Evolutionary conservation across 1,140 invertebrate species (phyloP), one percentile per base, ranked within the genome.

Genomic region (Drosophila tani): DNA sequence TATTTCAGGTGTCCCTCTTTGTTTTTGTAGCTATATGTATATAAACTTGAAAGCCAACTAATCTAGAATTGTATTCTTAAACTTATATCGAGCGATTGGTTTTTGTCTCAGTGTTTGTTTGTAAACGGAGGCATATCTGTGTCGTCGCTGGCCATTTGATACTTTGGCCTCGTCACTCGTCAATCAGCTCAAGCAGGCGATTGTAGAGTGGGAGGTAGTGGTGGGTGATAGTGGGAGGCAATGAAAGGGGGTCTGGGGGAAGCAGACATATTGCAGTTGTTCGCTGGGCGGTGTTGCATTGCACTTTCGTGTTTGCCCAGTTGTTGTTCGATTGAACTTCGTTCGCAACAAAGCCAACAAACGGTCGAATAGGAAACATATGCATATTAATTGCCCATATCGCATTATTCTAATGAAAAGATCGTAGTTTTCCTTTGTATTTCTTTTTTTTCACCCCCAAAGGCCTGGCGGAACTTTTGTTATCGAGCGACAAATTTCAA

Each of bases 371-470:
- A 59, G 56, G 64, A 87, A 88, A 84, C 84, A 88, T 78, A 84
- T 88, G 84, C 81, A 88, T 88, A 88, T 88, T 88, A 88, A 88
- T 88, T 88, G 74, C 81, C 82, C 57, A 78, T 77, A 67, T 63
- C 63, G 53, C 63, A 69, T 63, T 65, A 79, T 86, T 87, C 85
- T 78, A 84, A 81, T 81, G 82, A 85, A 84, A 60, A 65, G 66
- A 73, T 67, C 60, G 27, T 40, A 38, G 62, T 64, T 60, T 35
- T 47, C 38, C 32, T 63, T 50, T 68, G 69, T 71, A 55, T 17
- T 21, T 29, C 7, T 29, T 29, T 29, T 8, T 14, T 35, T 19
- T 12, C 24, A 21, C 32, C 38, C 11, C 3, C 46, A 49, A 60
- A 49, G 41, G 27, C 62, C 62, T 53, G 15, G 14, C 14, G 15